Evolutionary conservation across 2,888 invertebrate genomes (phyloP), one percentile per base, ranked within the genome.

Genomic region (Leptogaster cylindrica): DNA sequence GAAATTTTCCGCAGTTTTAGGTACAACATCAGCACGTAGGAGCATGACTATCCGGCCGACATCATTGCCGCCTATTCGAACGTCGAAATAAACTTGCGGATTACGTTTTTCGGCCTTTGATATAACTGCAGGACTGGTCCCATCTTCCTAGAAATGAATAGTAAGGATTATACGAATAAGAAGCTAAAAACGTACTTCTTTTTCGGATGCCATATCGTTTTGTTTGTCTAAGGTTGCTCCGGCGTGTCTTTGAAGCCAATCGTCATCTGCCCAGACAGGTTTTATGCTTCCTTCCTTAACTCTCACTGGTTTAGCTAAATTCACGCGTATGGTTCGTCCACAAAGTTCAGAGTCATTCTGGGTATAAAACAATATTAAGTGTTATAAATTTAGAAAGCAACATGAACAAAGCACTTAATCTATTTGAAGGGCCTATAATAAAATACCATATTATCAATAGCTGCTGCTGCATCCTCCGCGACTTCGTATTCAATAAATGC

Each of bases 401-500:
- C 12, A 12, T 36, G 36, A 5, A 36, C n/a, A 2, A 36, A 18
- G 16, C 3, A 44, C 20, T 23, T 14, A 27, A 51, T 14, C 7
- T 64, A 70, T 78, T 76, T 82, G n/a, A n/a, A n/a, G n/a, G n/a
- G n/a, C n/a, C n/a, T n/a, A n/a, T n/a, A n/a, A n/a, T n/a, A n/a
- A n/a, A n/a, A n/a, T n/a, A 95, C 95, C 98, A 99, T 97, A 77
- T 99, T 99, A 81, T 99, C 98, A 75, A 99, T 97, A 50, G 98
- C 97, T 28, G 97, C 93, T 7, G 94, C 91, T n/a, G 98, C 97
- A 87, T 99, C 99, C 83, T 98, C 98, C 6, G 94, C 91, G 72
- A 89, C 86, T 82, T 99, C 99, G 83, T 95, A 99, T 82, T 99
- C 99, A 71, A 99, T 91, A 79, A 99, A 99, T 0, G 97, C 97